Base-by-base conservation (phyloP, 2,888 invertebrate species). In the Sacculina carcini region DNA sequence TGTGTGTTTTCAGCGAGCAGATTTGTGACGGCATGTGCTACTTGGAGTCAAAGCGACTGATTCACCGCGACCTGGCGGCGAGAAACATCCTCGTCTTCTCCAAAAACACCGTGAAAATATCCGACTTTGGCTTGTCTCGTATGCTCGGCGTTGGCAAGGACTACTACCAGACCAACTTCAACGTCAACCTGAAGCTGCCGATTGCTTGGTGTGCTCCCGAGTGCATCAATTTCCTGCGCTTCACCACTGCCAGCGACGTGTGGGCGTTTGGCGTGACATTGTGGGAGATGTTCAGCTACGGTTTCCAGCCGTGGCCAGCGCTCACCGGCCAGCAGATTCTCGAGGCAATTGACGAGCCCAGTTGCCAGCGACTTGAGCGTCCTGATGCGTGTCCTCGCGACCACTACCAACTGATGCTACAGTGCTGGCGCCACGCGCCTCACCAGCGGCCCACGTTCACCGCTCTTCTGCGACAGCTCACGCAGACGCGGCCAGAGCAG, bases 201-300 rank as follows among this genome's bases (percentile, higher is more conserved):
- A 92, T 96, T 57, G 96, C 96, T 3, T 96, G 96, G 96, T 94
- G 94, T 70, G 94, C 96, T 0, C 94, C 96, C 0, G 96, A 98
- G 67, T 90, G 89, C 64, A 94, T 98, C 59, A 82, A 87, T 58
- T 94, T 84, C 65, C 71, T 96, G 54, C 77, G 86, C 53, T 98
- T 98, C 65, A 98, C 96, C 2, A 85, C 89, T 7, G 79, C 92
- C 6, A 89, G 89, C 52, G 98, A 98, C 63, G 89, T 94, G 0
- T 98, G 96, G 96, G 89, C 96, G 0, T 98, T 80, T 64, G 96
- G 86, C 3, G 87, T 94, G 0, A 89, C 92, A n/a, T 69, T 98
- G 1, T 98, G 96, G 96, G 98, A 98, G 67, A 87, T 96, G 86
- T 98, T 96, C 65, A 87, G 89, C 1, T 96, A 94, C 62, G 96